These are phyloP conservation scores for Pelobates fuscus DNA, from an alignment of 2,113 vertebrate species.

Conservation along the genomic window DNA sequence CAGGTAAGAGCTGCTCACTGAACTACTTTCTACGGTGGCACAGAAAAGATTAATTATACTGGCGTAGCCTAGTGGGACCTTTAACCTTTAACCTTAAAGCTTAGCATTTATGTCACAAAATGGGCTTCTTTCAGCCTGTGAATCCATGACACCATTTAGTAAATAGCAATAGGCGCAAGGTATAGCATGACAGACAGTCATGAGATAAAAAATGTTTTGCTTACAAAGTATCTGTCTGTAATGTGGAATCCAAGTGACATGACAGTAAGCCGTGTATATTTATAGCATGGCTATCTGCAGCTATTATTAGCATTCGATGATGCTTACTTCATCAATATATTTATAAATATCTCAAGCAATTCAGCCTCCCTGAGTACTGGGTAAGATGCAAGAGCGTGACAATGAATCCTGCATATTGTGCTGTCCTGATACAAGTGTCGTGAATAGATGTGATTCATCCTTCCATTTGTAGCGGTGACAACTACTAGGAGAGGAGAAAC, in stretches of 20 bases:
- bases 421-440: slow-evolving; percentile 11
- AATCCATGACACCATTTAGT: too few relatives aligned
- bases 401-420: background rate
- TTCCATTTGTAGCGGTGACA: slow-evolving; percentile 20
- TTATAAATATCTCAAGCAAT: background rate
- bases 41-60: too few relatives aligned
- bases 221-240: background rate
- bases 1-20: too few relatives aligned
- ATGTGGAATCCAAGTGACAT: background rate
- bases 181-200: too few relatives aligned
- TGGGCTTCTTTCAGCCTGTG: too few relatives aligned
- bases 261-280: background rate
- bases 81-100: too few relatives aligned
- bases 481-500: slow-evolving; percentile 16
- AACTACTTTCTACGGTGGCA: too few relatives aligned
- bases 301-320: background rate
- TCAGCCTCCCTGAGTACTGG: background rate
- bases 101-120: too few relatives aligned
- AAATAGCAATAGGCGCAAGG: too few relatives aligned
- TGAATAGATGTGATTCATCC: slow-evolving; percentile 35
- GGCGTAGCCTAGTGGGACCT: too few relatives aligned
- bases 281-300: background rate
- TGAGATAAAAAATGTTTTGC: background rate
- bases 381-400: background rate
- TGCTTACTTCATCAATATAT: background rate